Evolutionary conservation across 2,797 vertebrate genomes (phyloP).

Genomic region (Gymnopithys bicolor): DNA sequence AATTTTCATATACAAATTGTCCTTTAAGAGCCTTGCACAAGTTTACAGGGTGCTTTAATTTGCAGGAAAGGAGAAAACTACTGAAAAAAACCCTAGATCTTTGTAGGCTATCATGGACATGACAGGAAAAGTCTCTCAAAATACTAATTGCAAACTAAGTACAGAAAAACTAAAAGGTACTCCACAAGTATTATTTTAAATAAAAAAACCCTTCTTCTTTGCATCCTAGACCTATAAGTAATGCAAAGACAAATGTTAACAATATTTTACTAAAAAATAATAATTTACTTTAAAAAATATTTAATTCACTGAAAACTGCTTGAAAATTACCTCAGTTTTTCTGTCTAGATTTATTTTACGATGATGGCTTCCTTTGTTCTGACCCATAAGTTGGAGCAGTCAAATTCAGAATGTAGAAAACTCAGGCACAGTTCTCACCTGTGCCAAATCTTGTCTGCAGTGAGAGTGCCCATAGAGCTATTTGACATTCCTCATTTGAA

Average conservation of each 20-base stretch:
- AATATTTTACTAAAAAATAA: neutral
- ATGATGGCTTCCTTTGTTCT: neutral
- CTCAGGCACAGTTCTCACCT: neutral
- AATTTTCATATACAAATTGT: neutral
- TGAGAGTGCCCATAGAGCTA: neutral
- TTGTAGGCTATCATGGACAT: neutral
- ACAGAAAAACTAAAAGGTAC: neutral
- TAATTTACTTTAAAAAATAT: neutral
- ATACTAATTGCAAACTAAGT: neutral
- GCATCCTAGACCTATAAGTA: neutral
- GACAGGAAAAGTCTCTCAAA: neutral
- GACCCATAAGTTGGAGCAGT: neutral
- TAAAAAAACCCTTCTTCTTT: neutral
- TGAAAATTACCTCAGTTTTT: neutral
- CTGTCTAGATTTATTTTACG: neutral
- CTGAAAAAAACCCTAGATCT: neutral
- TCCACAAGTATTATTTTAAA: neutral
- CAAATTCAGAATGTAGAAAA: neutral
- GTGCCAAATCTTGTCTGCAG: neutral
- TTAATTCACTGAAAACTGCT: neutral
- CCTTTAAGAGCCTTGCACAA: neutral
- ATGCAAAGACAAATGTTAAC: neutral
- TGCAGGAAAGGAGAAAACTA: neutral
- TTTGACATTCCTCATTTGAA: neutral
- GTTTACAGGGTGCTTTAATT: neutral